These are phyloP conservation scores for Microvelia longipes DNA, from an alignment of 1,140 invertebrate species.

Conservation along the genomic window DNA sequence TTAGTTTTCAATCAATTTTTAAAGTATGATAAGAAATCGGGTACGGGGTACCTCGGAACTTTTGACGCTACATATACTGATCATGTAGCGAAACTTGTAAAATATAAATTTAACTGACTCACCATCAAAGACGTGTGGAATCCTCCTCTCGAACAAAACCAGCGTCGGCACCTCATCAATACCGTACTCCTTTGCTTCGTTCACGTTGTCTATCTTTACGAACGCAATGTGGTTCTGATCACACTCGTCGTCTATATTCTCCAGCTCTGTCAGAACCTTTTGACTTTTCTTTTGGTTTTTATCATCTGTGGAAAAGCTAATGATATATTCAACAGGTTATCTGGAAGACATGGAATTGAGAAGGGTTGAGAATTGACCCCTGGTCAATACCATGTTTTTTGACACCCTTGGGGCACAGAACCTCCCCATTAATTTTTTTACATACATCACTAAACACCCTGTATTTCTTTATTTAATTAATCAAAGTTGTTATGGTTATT, in stretches of 20 bases:
- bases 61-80: too few relatives aligned
- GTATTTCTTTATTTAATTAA: too few relatives aligned
- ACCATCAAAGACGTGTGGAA: conserved; percentile 78
- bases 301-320: conserved; percentile 52
- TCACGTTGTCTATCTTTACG: conserved; percentile 79
- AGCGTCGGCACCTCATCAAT: conserved; percentile 65
- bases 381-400: too few relatives aligned
- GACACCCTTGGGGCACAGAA: too few relatives aligned
- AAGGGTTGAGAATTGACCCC: too few relatives aligned
- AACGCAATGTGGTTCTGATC: conserved; percentile 83
- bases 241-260: conserved; percentile 89
- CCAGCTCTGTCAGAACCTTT: conserved; percentile 68
- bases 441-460: too few relatives aligned
- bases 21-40: too few relatives aligned
- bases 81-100: too few relatives aligned
- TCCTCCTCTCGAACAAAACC: conserved; percentile 73
- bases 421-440: too few relatives aligned
- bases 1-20: background rate
- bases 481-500: too few relatives aligned
- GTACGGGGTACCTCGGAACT: too few relatives aligned
- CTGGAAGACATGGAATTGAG: background rate
- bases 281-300: conserved; percentile 82
- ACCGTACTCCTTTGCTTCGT: conserved; percentile 77
- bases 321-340: conserved; percentile 12
- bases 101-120: too few relatives aligned